Percentiles rank a stretch among this genome's conserved stretches.
These are phyloP conservation scores for Sebastes umbrosus DNA, from an alignment of 2,797 vertebrate genomes.

Conservation along the genomic window DNA sequence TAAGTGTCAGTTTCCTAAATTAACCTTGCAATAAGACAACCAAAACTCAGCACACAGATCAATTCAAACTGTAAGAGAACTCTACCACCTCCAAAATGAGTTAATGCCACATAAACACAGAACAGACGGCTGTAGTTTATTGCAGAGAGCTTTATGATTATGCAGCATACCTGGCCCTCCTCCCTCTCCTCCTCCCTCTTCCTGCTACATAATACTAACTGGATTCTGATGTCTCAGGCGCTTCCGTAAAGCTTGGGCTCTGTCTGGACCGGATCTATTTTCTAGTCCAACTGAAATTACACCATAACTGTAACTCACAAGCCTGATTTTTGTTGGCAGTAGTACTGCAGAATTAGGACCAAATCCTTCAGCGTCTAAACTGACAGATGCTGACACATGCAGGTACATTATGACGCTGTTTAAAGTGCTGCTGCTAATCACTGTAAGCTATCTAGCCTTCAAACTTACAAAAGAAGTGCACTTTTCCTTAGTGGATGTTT, in stretches of 20 bases:
- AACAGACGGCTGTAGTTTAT: background rate
- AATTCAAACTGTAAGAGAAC: background rate
- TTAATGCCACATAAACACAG: background rate
- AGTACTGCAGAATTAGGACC: background rate
- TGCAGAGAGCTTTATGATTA: conserved; percentile 44
- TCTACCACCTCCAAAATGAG: background rate
- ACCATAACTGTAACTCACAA: too few relatives aligned
- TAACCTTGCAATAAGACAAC: background rate
- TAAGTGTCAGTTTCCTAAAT: background rate
- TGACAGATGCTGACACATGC: background rate
- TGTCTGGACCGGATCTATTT: background rate
- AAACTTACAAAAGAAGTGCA: background rate
- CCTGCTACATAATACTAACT: background rate
- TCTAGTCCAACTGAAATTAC: background rate
- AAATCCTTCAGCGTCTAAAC: background rate
- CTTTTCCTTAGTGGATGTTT: background rate
- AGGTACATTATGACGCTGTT: background rate
- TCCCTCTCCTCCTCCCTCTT: background rate
- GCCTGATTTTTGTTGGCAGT: background rate
- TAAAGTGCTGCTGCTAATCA: background rate
- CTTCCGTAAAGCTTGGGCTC: background rate
- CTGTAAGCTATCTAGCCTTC: background rate
- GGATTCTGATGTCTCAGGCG: background rate
- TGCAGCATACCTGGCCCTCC: conserved; percentile 34
- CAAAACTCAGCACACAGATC: background rate